A percentile compares a stretch with the other conserved stretches of the same genome.
phyloP scores from a whole-genome alignment of 2,113 vertebrate genomes.

The Caloenas nicobarica region DNA sequence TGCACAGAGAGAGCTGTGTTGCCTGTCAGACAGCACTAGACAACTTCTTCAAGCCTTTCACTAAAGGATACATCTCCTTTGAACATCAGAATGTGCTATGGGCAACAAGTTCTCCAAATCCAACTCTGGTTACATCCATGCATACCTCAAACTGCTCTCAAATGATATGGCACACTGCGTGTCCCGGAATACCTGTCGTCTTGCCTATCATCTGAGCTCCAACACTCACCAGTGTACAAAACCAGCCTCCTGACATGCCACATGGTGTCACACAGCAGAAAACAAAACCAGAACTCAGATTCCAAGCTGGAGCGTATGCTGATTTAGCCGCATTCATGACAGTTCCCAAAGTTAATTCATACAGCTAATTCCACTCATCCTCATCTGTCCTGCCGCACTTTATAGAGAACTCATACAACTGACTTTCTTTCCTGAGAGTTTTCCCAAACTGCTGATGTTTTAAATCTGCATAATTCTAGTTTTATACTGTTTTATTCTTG shows the following conservation, averaged over 20 bases:
- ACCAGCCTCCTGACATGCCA: background rate
- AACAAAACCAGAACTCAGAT: background rate
- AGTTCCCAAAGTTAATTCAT: background rate
- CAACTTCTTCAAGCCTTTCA: background rate
- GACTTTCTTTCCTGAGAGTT: background rate
- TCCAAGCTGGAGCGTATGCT: background rate
- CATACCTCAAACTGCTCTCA: background rate
- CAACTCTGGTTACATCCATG: background rate
- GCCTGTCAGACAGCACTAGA: background rate
- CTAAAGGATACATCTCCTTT: background rate
- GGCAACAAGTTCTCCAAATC: background rate
- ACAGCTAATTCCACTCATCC: background rate
- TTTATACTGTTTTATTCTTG: background rate
- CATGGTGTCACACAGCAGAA: background rate
- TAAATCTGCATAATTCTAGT: background rate
- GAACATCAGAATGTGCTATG: background rate
- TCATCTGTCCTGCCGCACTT: background rate
- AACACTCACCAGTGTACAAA: background rate
- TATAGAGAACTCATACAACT: background rate
- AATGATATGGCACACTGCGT: accelerated
- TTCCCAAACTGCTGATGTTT: background rate
- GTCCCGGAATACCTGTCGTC: background rate
- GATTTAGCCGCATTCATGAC: background rate
- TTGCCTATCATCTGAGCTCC: background rate
- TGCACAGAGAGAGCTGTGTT: background rate